These are phyloP conservation scores for Ceyx cyanopectus DNA, from an alignment of 2,113 vertebrate genomes.

Conservation along the genomic window DNA sequence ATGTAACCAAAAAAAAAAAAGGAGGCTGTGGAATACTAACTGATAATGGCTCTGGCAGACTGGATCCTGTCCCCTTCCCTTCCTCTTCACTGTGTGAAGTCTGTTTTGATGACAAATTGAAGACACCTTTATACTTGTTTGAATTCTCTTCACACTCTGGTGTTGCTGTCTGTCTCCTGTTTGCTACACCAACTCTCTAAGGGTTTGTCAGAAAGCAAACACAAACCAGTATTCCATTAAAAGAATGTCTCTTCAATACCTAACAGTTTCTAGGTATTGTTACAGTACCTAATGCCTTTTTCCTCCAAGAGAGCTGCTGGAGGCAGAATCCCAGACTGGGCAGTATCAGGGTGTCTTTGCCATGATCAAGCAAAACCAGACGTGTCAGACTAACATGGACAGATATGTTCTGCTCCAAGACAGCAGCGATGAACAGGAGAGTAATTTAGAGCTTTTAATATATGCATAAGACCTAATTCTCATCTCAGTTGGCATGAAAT, in stretches of 20 bases:
- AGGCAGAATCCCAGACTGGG: background rate
- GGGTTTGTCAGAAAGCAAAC: background rate
- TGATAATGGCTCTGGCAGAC: background rate
- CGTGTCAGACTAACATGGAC: background rate
- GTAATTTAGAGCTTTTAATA: background rate
- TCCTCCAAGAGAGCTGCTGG: background rate
- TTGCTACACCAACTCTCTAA: background rate
- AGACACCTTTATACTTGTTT: background rate
- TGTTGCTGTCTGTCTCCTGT: background rate
- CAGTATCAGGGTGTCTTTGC: background rate
- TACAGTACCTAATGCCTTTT: background rate
- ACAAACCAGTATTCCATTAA: background rate
- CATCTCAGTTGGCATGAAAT: background rate
- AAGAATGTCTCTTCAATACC: background rate
- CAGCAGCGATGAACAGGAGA: background rate
- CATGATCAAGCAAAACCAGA: background rate
- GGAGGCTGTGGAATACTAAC: background rate
- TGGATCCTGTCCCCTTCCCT: background rate
- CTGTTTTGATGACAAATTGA: background rate
- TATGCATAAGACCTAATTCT: background rate
- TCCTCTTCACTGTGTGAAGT: background rate
- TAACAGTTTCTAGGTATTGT: background rate
- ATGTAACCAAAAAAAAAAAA: too few relatives aligned
- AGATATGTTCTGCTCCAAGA: background rate
- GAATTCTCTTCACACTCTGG: background rate